These are phyloP conservation scores for Prenolepis imparis DNA, from an alignment of 2,888 invertebrate species.

Conservation along the genomic window DNA sequence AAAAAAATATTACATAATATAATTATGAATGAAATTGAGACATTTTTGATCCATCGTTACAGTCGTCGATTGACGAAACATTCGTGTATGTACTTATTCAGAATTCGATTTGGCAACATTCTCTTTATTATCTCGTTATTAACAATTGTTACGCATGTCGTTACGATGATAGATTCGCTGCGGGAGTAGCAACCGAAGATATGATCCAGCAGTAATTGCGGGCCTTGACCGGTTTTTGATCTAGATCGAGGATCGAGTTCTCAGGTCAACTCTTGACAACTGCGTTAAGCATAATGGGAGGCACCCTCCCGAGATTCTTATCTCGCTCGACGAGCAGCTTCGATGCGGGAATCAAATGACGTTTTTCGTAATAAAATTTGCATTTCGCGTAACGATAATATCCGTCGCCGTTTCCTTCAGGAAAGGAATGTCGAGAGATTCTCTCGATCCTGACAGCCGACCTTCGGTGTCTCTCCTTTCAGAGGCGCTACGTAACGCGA, in stretches of 20 bases:
- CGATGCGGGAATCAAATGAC: slow-evolving; percentile 18
- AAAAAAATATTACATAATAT: neutral
- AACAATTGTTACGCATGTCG: neutral
- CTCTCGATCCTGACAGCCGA: slow-evolving; percentile 42
- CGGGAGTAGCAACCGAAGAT: slow-evolving; percentile 61
- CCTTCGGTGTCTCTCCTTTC: slow-evolving; percentile 55
- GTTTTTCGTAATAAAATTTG: slow-evolving; percentile 27
- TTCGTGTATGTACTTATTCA: too few species aligned
- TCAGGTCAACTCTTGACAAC: slow-evolving; percentile 41
- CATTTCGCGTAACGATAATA: slow-evolving; percentile 49
- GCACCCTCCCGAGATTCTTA: slow-evolving; percentile 30
- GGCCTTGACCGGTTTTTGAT: slow-evolving; percentile 63
- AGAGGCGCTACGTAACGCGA: slow-evolving; percentile 47
- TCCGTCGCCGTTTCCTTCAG: slow-evolving; percentile 26
- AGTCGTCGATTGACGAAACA: neutral
- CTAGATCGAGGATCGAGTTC: slow-evolving; percentile 67
- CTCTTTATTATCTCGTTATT: slow-evolving; percentile 14
- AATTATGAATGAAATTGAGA: neutral
- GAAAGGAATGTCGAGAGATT: slow-evolving; percentile 49
- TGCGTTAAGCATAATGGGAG: slow-evolving; percentile 30
- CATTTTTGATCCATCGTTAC: neutral
- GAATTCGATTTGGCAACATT: neutral
- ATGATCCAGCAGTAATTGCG: slow-evolving; percentile 51
- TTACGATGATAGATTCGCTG: neutral
- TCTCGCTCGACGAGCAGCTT: slow-evolving; percentile 22